Evolutionary conservation across 2,113 vertebrate genomes (phyloP).

Genomic region (Stomatorhinus ivindoensis): DNA sequence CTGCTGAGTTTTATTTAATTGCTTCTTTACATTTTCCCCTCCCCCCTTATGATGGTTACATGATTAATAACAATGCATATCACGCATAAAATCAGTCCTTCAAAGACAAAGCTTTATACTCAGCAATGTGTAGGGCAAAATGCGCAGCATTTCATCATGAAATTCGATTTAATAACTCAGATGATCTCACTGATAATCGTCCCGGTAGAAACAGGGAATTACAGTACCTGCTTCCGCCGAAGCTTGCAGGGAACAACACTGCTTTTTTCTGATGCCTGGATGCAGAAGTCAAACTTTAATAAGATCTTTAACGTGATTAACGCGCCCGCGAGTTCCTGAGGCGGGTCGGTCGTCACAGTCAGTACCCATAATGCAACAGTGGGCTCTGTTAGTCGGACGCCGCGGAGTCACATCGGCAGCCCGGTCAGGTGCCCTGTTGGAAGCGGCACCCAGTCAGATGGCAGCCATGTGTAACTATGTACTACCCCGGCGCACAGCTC

Average conservation of each 20-base stretch:
- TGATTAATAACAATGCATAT: neutral
- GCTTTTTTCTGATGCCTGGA: neutral
- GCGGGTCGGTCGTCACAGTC: neutral
- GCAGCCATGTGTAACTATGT: slow-evolving; percentile 12
- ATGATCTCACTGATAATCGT: neutral
- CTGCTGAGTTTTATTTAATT: neutral
- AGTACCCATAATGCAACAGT: neutral
- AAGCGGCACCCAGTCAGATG: neutral
- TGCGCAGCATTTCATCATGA: neutral
- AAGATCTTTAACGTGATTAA: neutral
- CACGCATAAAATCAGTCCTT: neutral
- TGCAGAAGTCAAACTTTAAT: slow-evolving; percentile 2
- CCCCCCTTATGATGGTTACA: neutral
- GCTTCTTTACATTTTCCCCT: neutral
- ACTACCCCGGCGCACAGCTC: neutral
- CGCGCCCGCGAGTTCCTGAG: neutral
- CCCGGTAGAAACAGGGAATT: neutral
- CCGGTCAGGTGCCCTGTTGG: neutral
- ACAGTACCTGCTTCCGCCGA: neutral
- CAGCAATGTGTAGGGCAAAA: neutral
- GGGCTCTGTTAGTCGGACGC: neutral
- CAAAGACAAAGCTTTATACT: neutral
- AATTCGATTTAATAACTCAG: neutral
- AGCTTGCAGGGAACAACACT: neutral
- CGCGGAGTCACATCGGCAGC: neutral